Evolutionary conservation across 2,888 invertebrate species (phyloP), one percentile per base, ranked within the genome.

Genomic region (Baronia brevicornis): DNA sequence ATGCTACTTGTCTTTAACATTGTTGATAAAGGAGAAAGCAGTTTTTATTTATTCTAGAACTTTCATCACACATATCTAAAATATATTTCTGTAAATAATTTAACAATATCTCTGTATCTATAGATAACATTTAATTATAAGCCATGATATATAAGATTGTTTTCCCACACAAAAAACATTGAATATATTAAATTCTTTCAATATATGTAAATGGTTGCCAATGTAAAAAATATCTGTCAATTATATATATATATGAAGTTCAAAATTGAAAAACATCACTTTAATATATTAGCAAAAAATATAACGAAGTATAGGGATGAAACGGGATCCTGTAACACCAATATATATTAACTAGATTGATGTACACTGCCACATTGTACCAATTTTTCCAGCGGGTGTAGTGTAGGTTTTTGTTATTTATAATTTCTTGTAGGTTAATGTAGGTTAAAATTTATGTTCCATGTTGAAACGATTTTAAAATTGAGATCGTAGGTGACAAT

Each of bases 361-460:
- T 36, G 27, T 31, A 48, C 60, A 58, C 60, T 60, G 60, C 59
- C 59, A 51, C 49, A 42, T 38, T 49, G 41, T 52, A 52, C 39
- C 44, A 34, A 46, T 48, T 41, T 36, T 32, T 41, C 44, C 29
- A 33, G 21, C 13, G 41, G 41, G 34, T 27, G 30, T 48, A 48
- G 36, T 28, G 25, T 36, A 41, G 43, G 39, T 39, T 37, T 34
- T 41, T 31, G 37, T 43, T 49, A 39, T 36, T 33, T 35, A 25
- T 43, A 33, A 36, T 41, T 34, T 40, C 26, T 30, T 20, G 23
- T 51, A 50, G 38, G 38, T 28, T 54, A 52, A 39, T 29, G 27
- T 50, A 50, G 41, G 32, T 24, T 17, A 23, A 6, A 8, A 27
- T 10, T 18, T 32, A 33, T 23, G 20, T 10, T 3, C 28, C 28